Evolutionary conservation across 2,797 vertebrate genomes (phyloP).

Genomic region (Naso thynnoides): DNA sequence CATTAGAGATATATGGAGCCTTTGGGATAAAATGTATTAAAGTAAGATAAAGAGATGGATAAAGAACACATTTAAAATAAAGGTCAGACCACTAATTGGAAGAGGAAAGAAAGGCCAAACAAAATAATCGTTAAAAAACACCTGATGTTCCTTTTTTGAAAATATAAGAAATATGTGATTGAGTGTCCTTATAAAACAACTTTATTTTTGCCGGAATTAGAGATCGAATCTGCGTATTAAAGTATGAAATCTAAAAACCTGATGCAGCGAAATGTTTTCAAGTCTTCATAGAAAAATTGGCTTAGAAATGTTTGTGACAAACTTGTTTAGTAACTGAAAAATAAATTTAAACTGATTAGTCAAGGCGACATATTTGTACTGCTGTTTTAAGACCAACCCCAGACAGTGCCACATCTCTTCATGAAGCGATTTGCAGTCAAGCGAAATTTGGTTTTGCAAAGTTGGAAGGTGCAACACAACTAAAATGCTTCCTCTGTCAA

Average conservation of each 20-base stretch:
- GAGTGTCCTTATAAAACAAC: not conserved
- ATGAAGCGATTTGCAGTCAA: not conserved
- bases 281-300: not conserved
- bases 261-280: not conserved
- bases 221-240: not conserved
- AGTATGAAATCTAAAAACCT: not conserved
- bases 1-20: slow-evolving; percentile 8
- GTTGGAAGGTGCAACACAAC: not conserved
- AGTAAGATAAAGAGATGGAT: slow-evolving; percentile 33
- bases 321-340: not conserved
- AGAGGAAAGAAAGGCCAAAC: not conserved
- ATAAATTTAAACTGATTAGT: not conserved
- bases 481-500: not conserved
- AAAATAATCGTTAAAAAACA: not conserved
- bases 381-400: not conserved
- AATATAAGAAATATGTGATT: not conserved
- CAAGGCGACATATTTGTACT: not conserved
- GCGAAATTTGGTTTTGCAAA: not conserved
- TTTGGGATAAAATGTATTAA: slow-evolving; percentile 31
- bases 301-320: not conserved
- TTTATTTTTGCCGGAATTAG: not conserved
- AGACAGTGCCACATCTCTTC: not conserved
- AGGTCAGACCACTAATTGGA: not conserved
- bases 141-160: not conserved
- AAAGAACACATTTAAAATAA: not conserved